Evolutionary conservation across 2,113 vertebrate genomes (phyloP).

Genomic region (Coryphaenoides rupestris): DNA sequence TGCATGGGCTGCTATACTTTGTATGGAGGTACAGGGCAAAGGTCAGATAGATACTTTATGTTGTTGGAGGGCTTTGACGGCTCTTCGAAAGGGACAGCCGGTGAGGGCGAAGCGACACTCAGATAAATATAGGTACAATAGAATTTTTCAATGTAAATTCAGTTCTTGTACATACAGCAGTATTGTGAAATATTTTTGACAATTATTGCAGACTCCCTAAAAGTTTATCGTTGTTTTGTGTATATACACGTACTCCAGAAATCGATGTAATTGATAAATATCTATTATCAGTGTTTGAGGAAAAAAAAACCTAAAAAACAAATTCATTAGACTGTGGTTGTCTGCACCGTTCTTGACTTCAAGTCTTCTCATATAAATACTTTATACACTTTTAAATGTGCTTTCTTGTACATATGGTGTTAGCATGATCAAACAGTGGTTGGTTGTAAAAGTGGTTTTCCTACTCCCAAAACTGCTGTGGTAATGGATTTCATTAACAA

Average conservation of each 20-base stretch:
- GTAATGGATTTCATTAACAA: slow-evolving; percentile 94
- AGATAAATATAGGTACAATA: slow-evolving; percentile 70
- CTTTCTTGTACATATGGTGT: slow-evolving; percentile 98
- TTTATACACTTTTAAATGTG: slow-evolving; percentile 93
- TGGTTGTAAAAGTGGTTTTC: slow-evolving; percentile 85
- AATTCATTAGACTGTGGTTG: slow-evolving; percentile 93
- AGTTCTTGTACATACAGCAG: slow-evolving; percentile 78
- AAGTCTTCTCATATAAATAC: slow-evolving; percentile 82
- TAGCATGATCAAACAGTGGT: slow-evolving; percentile 95
- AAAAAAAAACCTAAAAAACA: too few species aligned
- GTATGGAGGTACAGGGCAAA: slow-evolving; percentile 40
- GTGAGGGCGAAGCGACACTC: slow-evolving; percentile 54
- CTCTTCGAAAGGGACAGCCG: slow-evolving; percentile 26
- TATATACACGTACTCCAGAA: slow-evolving; percentile 90
- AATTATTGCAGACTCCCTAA: slow-evolving; percentile 67
- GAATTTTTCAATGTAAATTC: slow-evolving; percentile 76
- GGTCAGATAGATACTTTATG: slow-evolving; percentile 47
- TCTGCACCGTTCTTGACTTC: slow-evolving; percentile 85
- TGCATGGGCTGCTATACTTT: slow-evolving; percentile 54
- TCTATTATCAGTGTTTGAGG: slow-evolving; percentile 86
- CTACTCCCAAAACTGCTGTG: slow-evolving; percentile 88
- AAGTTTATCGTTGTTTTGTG: slow-evolving; percentile 87
- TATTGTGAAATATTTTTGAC: slow-evolving; percentile 77
- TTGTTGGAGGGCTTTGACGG: slow-evolving; percentile 23
- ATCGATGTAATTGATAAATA: slow-evolving; percentile 90